phyloP scores from a whole-genome alignment of 2,113 vertebrate species.

The Phrynocephalus versicolor region DNA sequence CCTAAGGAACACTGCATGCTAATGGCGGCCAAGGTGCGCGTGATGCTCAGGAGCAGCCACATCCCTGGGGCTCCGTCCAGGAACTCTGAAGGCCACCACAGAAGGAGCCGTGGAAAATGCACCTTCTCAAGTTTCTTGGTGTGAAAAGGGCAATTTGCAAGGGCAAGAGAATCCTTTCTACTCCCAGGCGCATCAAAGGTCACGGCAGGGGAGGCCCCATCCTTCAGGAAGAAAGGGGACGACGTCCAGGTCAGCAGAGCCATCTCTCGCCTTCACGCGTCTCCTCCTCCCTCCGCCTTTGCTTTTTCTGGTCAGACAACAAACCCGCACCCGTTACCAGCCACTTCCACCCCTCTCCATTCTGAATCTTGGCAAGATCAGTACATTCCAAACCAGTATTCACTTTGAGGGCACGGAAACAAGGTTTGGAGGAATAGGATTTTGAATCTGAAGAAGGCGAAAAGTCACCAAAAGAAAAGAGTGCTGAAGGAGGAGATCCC shows the following conservation, averaged over 20 bases:
- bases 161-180: background rate
- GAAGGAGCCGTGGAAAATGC: background rate
- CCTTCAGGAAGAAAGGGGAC: background rate
- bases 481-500: background rate
- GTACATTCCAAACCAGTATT: background rate
- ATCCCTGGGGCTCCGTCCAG: accelerated
- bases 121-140: background rate
- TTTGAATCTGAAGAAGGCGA: background rate
- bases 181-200: background rate
- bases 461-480: no score
- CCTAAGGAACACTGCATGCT: accelerated
- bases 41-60: background rate
- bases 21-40: accelerated
- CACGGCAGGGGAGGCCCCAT: background rate
- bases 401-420: background rate
- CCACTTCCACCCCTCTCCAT: no score
- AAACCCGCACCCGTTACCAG: no score
- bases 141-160: background rate
- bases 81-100: accelerated
- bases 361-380: no score
- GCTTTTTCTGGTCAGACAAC: no score
- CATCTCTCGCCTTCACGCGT: no score
- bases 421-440: background rate
- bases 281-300: no score
- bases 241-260: background rate